Percentiles rank a stretch among this genome's conserved stretches.
Conservation (phyloP, 1,140 invertebrate species). For the Rhyacophila brunnea region DNA sequence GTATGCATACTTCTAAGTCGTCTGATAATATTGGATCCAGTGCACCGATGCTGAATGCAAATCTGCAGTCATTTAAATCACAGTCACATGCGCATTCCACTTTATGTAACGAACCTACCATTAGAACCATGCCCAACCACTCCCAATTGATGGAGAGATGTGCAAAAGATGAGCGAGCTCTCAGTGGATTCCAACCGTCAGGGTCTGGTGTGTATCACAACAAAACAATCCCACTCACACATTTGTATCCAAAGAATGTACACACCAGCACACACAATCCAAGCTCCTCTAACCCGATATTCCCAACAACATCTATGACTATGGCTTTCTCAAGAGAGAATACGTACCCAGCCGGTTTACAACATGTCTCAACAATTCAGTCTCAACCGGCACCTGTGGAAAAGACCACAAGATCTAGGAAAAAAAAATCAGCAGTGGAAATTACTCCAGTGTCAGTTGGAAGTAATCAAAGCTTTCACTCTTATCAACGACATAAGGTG, state of each 20-base stretch:
- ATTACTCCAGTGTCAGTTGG: neutral
- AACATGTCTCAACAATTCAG: constrained; percentile 42
- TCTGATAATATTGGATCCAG: neutral
- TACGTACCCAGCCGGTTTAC: constrained; percentile 39
- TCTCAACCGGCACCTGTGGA: neutral
- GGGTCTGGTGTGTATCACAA: constrained; percentile 46
- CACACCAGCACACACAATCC: constrained; percentile 17
- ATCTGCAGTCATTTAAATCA: neutral
- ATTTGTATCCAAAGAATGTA: constrained; percentile 55
- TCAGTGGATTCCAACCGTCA: constrained; percentile 42
- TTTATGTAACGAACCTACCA: neutral
- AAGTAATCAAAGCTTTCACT: constrained; percentile 8
- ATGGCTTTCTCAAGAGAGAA: constrained; percentile 19
- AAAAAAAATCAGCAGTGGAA: constrained; percentile 19
- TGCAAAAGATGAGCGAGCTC: constrained; percentile 55
- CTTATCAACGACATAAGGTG: constrained; percentile 18
- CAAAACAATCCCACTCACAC: constrained; percentile 51
- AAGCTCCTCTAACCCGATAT: constrained; percentile 14
- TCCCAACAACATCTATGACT: constrained; percentile 15
- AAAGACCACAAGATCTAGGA: constrained; percentile 25
- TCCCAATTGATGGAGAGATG: constrained; percentile 62
- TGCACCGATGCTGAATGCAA: neutral
- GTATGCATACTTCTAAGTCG: neutral
- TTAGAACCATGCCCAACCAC: constrained; percentile 56
- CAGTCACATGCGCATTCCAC: neutral